Conservation (phyloP, 1,140 invertebrate genomes). For the Piezodorus guildinii region DNA sequence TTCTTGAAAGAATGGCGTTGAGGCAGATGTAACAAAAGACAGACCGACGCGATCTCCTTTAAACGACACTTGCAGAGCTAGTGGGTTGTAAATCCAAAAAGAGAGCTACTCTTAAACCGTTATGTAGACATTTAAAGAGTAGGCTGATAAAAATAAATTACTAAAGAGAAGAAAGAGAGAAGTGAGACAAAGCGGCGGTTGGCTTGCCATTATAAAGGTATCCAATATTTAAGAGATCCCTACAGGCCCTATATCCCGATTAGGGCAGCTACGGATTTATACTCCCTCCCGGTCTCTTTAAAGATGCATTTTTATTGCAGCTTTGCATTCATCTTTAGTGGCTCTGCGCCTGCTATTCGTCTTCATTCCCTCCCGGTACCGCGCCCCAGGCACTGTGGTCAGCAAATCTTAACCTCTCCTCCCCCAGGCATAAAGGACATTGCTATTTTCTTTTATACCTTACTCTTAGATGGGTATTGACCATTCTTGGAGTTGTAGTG, state of each 20-base stretch:
- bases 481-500: too few relatives aligned
- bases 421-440: too few relatives aligned
- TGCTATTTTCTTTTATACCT: too few relatives aligned
- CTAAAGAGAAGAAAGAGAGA: neutral
- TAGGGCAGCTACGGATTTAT: slow-evolving; percentile 15
- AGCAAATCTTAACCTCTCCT: too few relatives aligned
- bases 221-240: slow-evolving; percentile 9
- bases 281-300: slow-evolving; percentile 8
- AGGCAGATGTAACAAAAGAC: too few relatives aligned
- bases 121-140: slow-evolving; percentile 3
- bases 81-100: too few relatives aligned
- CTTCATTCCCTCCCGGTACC: slow-evolving; percentile 15
- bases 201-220: slow-evolving; percentile 10
- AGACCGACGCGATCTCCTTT: too few relatives aligned
- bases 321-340: slow-evolving; percentile 26
- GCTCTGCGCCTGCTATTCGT: slow-evolving; percentile 15
- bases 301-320: slow-evolving; percentile 25
- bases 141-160: slow-evolving; percentile 12
- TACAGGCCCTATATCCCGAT: slow-evolving; percentile 12
- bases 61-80: too few relatives aligned
- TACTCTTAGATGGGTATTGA: too few relatives aligned
- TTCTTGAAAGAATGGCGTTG: too few relatives aligned
- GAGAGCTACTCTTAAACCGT: too few relatives aligned
- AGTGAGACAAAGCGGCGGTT: neutral
- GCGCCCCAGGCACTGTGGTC: neutral